Percentiles rank a stretch among this genome's conserved stretches.
These are phyloP conservation scores for Sphaerophoria taeniata DNA, from an alignment of 2,888 invertebrate genomes.

Conservation along the genomic window DNA sequence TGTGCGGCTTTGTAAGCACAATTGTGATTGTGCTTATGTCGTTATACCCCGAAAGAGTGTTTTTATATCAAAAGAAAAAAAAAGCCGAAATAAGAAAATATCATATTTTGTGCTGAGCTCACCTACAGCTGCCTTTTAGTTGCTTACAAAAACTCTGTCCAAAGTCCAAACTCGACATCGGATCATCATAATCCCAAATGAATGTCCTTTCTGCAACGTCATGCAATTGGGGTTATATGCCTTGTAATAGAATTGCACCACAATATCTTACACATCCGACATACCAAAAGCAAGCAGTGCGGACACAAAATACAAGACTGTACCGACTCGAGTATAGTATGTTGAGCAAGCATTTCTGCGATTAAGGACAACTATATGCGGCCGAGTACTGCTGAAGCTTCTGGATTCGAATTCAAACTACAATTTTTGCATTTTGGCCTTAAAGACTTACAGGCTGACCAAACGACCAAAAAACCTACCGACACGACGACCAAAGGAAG, in stretches of 20 bases:
- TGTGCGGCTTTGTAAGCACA: constrained; percentile 63
- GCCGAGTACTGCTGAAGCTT: constrained; percentile 28
- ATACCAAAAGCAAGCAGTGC: constrained; percentile 33
- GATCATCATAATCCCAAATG: constrained; percentile 72
- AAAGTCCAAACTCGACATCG: constrained; percentile 41
- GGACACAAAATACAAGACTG: too few species aligned
- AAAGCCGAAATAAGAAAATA: constrained; percentile 18
- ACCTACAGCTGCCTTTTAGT: constrained; percentile 34
- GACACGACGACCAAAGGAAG: not conserved
- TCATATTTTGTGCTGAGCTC: constrained; percentile 40
- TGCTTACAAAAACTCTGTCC: not conserved
- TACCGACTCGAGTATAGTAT: too few species aligned
- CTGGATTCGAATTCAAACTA: not conserved
- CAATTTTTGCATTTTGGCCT: not conserved
- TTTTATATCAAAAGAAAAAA: constrained; percentile 1
- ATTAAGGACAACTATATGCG: constrained; percentile 57
- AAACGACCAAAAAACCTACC: not conserved
- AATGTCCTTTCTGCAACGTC: constrained; percentile 68
- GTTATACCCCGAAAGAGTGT: constrained; percentile 30
- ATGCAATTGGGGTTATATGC: constrained; percentile 67
- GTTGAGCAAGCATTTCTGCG: constrained; percentile 64
- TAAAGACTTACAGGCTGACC: not conserved
- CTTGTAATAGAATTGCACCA: constrained; percentile 63
- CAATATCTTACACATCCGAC: constrained; percentile 47
- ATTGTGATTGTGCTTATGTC: constrained; percentile 64